Evolutionary conservation across 2,113 vertebrate species (phyloP).

Genomic region (Oreocharis arfaki): DNA sequence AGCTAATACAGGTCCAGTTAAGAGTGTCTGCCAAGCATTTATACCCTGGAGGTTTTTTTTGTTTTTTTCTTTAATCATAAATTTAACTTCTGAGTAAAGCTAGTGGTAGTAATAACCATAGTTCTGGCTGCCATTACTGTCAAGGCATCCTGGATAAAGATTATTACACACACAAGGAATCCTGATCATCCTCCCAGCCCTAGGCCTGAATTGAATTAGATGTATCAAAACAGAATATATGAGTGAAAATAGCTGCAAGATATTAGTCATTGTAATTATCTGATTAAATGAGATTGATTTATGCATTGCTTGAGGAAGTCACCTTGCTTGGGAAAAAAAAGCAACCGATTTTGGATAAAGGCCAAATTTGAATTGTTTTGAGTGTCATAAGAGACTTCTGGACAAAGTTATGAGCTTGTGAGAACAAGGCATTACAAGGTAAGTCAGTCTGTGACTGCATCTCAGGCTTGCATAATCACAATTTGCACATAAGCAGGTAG

Average conservation of each 20-base stretch:
- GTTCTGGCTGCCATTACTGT: neutral
- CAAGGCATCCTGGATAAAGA: neutral
- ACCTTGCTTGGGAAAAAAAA: neutral
- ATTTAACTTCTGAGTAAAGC: neutral
- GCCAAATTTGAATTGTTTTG: neutral
- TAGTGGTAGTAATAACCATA: neutral
- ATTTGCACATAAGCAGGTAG: neutral
- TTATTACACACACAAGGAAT: neutral
- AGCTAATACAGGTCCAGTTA: neutral
- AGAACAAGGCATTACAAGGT: neutral
- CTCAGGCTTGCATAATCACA: neutral
- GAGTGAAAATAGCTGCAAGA: neutral
- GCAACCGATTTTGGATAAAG: neutral
- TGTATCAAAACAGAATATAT: neutral
- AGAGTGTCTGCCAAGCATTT: neutral
- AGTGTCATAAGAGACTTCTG: neutral
- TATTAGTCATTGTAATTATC: conserved; percentile 8
- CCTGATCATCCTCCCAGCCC: neutral
- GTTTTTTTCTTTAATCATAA: neutral
- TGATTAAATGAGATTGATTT: neutral
- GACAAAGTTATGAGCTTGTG: neutral
- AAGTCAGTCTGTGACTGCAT: neutral
- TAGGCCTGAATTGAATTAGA: neutral
- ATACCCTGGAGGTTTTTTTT: neutral
- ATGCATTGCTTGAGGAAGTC: neutral